A percentile compares a stretch with the other conserved stretches of the same genome.
phyloP scores from a whole-genome alignment of 37 sponge, comb jelly and placozoan genomes.

The Tethya wilhelma region DNA sequence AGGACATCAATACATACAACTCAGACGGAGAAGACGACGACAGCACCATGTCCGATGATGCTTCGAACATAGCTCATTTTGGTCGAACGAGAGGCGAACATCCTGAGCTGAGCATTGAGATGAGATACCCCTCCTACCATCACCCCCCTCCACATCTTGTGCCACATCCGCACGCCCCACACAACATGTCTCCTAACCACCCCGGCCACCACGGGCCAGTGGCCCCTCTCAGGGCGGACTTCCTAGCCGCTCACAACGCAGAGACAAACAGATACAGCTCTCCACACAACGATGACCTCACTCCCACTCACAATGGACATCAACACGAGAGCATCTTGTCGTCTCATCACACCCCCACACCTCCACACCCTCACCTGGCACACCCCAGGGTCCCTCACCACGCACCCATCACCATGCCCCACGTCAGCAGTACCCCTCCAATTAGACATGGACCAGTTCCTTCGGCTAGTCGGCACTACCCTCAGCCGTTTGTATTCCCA shows the following conservation, averaged over 20 bases:
- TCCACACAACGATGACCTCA: background rate
- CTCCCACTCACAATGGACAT: background rate
- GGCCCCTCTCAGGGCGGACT: conserved; percentile 3
- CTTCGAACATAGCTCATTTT: background rate
- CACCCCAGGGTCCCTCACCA: background rate
- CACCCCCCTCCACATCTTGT: conserved; percentile 14
- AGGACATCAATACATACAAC: background rate
- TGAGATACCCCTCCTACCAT: conserved; percentile 15
- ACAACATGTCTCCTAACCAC: conserved; percentile 1
- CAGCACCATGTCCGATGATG: conserved; percentile 1
- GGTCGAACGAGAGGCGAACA: background rate
- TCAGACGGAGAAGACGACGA: conserved; percentile 1
- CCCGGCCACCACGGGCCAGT: background rate
- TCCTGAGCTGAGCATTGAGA: background rate
- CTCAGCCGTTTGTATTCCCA: conserved; percentile 31
- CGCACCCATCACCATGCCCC: background rate
- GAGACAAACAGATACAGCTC: background rate
- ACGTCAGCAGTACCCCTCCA: background rate
- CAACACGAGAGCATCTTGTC: too few species aligned
- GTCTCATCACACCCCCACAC: background rate
- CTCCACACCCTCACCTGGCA: conserved; percentile 6
- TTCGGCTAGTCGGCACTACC: background rate
- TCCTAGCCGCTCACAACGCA: background rate
- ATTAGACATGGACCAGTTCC: background rate
- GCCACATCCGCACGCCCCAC: conserved; percentile 9